Base-by-base conservation (phyloP, 2,113 vertebrate genomes). In the Bagarius yarrelli region DNA sequence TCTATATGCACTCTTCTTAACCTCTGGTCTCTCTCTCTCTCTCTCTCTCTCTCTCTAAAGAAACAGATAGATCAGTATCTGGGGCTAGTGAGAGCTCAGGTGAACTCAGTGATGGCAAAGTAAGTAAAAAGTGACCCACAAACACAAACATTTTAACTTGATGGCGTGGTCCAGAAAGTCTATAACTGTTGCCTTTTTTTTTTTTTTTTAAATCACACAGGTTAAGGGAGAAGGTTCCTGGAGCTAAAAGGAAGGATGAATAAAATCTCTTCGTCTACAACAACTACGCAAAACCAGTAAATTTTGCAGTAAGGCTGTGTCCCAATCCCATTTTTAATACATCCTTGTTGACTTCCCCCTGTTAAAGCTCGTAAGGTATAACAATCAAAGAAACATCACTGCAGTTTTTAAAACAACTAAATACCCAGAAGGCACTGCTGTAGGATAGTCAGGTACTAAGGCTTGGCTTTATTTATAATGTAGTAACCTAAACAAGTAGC, bases 211-310 rank as follows among this genome's bases (percentile, higher is more conserved):
- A 0, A 21, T 53, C 21, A 12, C 3, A 11, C 50, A 99, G 97
- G 94, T 97, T 98, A 87, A 96, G 99, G 91, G 96, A 96, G 86
- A 99, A 98, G 94, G 99, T 99, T 88, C 97, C 97, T 50, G 98
- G 97, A 36, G 94, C 96, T 83, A 98, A 98, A 90, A 95, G 96
- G 91, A 97, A 98, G 93, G 92, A 95, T 71, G 96, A 98, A 89
- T 99, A 95, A 93, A 91, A 64, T 76, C 53, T 70, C 57, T 52
- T 30, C 59, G 19, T 78, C 30, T 25, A 30, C 50, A 34, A 13
- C 12, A n/a, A n/a, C 8, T 18, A 19, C 55, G 21, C 32, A 27
- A 55, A n/a, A 44, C 44, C 25, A 85, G 74, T 75, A 69, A 25
- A 57, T 11, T 73, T 57, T 59, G 53, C 72, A 80, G 60, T 66